phyloP scores from a whole-genome alignment of 2,797 vertebrate species.

The Xerus rutilus region DNA sequence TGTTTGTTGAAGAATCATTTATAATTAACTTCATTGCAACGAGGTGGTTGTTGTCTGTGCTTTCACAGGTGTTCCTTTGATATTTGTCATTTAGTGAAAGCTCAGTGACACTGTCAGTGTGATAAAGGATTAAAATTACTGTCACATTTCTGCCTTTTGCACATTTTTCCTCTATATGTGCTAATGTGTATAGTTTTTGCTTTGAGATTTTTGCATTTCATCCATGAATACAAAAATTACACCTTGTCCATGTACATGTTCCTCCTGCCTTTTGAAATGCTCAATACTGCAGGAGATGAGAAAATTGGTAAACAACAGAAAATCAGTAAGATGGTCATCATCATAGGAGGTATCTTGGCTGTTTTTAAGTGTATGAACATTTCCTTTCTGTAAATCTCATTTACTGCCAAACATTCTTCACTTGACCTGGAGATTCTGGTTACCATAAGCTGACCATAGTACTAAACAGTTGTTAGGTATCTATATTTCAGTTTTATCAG shows the following conservation, averaged over 20 bases:
- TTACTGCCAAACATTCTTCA: slow-evolving; percentile 12
- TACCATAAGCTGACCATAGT: neutral
- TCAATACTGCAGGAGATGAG: neutral
- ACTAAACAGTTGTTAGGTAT: slow-evolving; percentile 3
- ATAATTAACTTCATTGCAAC: neutral
- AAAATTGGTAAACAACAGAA: slow-evolving; percentile 25
- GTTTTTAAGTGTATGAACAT: neutral
- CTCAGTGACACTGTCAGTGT: slow-evolving; percentile 8
- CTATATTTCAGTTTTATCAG: slow-evolving; percentile 43
- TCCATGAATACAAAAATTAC: slow-evolving; percentile 35
- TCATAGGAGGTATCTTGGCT: neutral
- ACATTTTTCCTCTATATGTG: neutral
- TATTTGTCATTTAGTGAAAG: neutral
- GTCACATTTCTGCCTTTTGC: neutral
- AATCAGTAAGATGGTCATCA: slow-evolving; percentile 30
- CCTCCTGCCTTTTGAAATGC: slow-evolving; percentile 27
- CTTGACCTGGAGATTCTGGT: slow-evolving; percentile 18
- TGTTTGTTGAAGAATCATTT: neutral
- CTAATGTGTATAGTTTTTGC: slow-evolving; percentile 16
- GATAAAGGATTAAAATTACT: neutral
- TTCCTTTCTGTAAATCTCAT: slow-evolving; percentile 25
- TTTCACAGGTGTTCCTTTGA: neutral
- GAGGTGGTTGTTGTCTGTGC: neutral
- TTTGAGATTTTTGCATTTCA: slow-evolving; percentile 42
- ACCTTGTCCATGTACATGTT: neutral